Conservation (phyloP, 2,113 vertebrate species). For the Patagioenas fasciata region DNA sequence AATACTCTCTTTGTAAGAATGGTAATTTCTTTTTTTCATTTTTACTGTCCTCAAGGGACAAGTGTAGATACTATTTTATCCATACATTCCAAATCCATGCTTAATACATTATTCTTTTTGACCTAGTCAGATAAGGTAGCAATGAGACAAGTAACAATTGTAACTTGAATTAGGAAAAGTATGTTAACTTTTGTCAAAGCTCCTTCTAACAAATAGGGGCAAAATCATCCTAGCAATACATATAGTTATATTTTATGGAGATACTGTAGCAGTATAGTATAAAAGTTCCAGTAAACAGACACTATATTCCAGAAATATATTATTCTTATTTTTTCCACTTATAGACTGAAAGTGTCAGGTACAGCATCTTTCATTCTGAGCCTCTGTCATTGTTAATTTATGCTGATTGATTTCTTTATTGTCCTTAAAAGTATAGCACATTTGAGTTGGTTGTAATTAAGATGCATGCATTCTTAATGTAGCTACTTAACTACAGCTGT, state of each 20-base stretch:
- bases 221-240: neutral
- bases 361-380: neutral
- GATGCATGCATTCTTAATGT: slow-evolving; percentile 48
- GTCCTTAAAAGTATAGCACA: neutral
- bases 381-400: slow-evolving; percentile 34
- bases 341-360: neutral
- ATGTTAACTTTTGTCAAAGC: neutral
- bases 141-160: neutral
- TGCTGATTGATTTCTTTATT: slow-evolving; percentile 46
- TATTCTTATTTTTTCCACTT: neutral
- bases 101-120: neutral
- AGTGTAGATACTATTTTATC: neutral
- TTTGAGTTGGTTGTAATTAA: slow-evolving; percentile 52
- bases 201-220: neutral
- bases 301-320: neutral
- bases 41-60: neutral
- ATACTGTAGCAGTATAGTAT: neutral
- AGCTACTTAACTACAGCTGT: slow-evolving; percentile 15
- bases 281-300: neutral
- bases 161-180: neutral
- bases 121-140: neutral
- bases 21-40: neutral
- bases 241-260: neutral
- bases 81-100: neutral
- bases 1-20: neutral